phyloP scores from a whole-genome alignment of 2,888 invertebrate species.

The Deilephila elpenor region DNA sequence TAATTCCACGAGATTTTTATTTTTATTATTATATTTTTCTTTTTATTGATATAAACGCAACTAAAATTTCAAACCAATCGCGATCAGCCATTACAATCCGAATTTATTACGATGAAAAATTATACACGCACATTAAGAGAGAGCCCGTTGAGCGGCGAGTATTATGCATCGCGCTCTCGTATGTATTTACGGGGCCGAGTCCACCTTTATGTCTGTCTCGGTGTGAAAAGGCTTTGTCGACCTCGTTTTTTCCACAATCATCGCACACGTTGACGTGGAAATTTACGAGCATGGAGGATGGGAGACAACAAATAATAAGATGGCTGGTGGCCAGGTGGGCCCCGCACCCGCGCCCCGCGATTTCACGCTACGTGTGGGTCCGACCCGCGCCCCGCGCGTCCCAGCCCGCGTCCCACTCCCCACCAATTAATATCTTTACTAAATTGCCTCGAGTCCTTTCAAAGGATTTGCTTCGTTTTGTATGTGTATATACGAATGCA shows the following conservation, averaged over 20 bases:
- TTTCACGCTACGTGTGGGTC: conserved; percentile 84
- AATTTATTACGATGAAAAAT: conserved; percentile 83
- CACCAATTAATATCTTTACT: conserved; percentile 80
- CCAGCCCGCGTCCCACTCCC: conserved; percentile 49
- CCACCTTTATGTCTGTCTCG: conserved; percentile 70
- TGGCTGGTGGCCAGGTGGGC: conserved; percentile 74
- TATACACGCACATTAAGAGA: conserved; percentile 77
- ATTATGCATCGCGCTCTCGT: conserved; percentile 62
- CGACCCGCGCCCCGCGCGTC: conserved; percentile 48
- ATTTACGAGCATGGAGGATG: conserved; percentile 83
- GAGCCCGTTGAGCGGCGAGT: conserved; percentile 46
- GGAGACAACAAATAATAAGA: conserved; percentile 83
- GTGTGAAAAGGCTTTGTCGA: conserved; percentile 80
- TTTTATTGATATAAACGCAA: conserved; percentile 70
- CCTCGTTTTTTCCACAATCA: conserved; percentile 79
- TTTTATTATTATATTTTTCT: conserved; percentile 42
- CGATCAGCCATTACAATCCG: conserved; percentile 78
- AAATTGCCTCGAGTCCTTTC: conserved; percentile 62
- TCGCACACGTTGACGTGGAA: conserved; percentile 83
- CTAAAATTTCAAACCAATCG: conserved; percentile 75
- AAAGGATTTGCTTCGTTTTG: conserved; percentile 13
- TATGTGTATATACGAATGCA: background rate
- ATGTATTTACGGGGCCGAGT: conserved; percentile 61
- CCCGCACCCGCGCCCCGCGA: conserved; percentile 76
- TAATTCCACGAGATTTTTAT: conserved; percentile 60